Evolutionary conservation across 2,888 invertebrate species (phyloP), one percentile per base, ranked within the genome.

Genomic region (Seladonia tumulorum): DNA sequence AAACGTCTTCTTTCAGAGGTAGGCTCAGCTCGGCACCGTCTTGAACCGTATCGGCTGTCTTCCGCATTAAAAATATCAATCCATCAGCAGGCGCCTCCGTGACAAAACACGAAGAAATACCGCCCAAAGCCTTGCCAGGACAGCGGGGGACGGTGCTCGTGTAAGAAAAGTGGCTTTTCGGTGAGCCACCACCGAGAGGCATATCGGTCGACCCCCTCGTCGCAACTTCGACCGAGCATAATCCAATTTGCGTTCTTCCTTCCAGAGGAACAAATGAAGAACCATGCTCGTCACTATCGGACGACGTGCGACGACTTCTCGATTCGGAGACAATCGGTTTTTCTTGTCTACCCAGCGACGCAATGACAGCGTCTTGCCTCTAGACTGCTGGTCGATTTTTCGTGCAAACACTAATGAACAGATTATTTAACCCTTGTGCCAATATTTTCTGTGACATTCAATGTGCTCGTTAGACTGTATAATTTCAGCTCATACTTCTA

Each of bases 231-330:
- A 86, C 73, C 75, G 72, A 88, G 85, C 92, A 93, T 94, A 94
- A 94, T 94, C 94, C 94, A 94, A 94, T 94, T 94, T 94, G 94
- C 92, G 92, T 92, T 91, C 92, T 93, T 92, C 90, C 90, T 85
- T 73, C 73, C 35, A 77, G 79, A 68, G 68, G 84, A 87, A 81
- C 87, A 81, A 89, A 84, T 72, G 89, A 90, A 76, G 87, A 88
- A 82, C 83, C 84, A 90, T 91, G 89, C 92, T 93, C 93, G 92
- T 94, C 92, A 92, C 93, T 93, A 93, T 93, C 92, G 89, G 90
- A 45, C 92, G 90, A 94, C 94, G 94, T 94, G 94, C 92, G 89
- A 85, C 89, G 94, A 94, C 93, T 94, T 82, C 88, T 82, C 93
- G 93, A 94, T 94, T 93, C 93, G 94, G 70, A 73, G 70, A 35